Conservation (phyloP, 2,888 invertebrate genomes). For the Lucinisca nassula region DNA sequence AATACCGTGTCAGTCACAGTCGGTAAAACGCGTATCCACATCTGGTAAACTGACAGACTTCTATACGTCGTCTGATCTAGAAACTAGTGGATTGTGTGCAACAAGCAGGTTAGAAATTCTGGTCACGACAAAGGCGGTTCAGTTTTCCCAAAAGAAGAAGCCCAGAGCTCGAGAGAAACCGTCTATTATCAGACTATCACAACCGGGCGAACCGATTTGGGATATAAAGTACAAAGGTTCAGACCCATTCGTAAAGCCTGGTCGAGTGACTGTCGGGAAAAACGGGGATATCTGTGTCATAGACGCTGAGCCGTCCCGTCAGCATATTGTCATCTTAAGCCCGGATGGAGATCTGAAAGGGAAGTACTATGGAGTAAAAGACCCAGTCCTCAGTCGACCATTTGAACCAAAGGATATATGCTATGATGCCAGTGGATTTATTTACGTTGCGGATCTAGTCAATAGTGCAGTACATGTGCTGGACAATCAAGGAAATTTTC, state of each 20-base stretch:
- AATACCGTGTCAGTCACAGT: slow-evolving; percentile 51
- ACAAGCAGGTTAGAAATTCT: slow-evolving; percentile 61
- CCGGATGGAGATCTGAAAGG: slow-evolving; percentile 61
- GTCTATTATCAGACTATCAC: slow-evolving; percentile 43
- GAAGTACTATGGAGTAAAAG: slow-evolving; percentile 56
- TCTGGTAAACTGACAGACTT: slow-evolving; percentile 50
- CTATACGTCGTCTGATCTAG: slow-evolving; percentile 49
- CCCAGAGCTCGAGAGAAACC: slow-evolving; percentile 50
- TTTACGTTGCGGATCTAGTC: slow-evolving; percentile 61
- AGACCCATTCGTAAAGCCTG: slow-evolving; percentile 53
- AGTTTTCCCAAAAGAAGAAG: slow-evolving; percentile 66
- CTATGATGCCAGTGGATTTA: slow-evolving; percentile 52
- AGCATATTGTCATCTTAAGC: slow-evolving; percentile 53
- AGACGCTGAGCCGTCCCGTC: slow-evolving; percentile 48
- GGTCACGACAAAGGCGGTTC: slow-evolving; percentile 48
- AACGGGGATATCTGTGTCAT: slow-evolving; percentile 63
- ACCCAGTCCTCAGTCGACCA: slow-evolving; percentile 39
- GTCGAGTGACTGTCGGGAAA: slow-evolving; percentile 47
- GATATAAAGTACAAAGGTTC: slow-evolving; percentile 60
- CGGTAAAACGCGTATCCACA: slow-evolving; percentile 37
- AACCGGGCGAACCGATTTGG: slow-evolving; percentile 54
- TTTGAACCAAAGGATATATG: slow-evolving; percentile 64
- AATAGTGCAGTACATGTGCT: slow-evolving; percentile 65
- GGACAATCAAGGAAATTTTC: slow-evolving; percentile 54
- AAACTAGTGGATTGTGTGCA: slow-evolving; percentile 47